Conservation (phyloP, 2,797 vertebrate species). For the Corythornis leucogaster region DNA sequence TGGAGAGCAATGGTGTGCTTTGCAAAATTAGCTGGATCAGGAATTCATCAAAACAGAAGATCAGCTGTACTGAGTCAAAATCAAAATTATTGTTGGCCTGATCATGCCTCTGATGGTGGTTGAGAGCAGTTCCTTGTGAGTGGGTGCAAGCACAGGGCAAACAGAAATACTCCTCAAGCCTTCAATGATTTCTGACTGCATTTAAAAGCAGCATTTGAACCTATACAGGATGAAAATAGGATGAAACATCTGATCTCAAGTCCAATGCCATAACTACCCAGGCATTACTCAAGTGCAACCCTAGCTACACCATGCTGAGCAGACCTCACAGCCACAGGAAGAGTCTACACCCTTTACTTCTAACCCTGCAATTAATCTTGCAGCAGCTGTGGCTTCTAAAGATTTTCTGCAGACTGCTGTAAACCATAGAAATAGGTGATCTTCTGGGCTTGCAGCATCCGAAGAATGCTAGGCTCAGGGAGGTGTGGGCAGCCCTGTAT, state of each 20-base stretch:
- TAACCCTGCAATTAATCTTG: background rate
- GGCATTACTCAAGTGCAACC: background rate
- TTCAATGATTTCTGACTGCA: background rate
- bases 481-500: rapidly evolving
- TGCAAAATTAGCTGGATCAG: background rate
- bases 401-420: background rate
- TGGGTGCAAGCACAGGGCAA: background rate
- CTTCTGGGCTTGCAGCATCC: background rate
- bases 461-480: background rate
- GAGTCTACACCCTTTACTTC: background rate
- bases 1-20: background rate
- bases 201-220: background rate
- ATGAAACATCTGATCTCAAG: background rate
- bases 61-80: background rate
- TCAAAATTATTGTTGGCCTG: background rate
- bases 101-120: background rate
- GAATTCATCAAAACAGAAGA: background rate
- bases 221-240: background rate
- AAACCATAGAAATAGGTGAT: background rate
- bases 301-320: background rate
- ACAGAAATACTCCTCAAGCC: background rate
- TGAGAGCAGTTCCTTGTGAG: background rate
- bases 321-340: background rate
- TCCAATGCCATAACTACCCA: background rate
- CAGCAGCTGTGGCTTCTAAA: background rate